These are phyloP conservation scores for Ferrisia virgata DNA, from an alignment of 2,888 invertebrate genomes.

Conservation along the genomic window DNA sequence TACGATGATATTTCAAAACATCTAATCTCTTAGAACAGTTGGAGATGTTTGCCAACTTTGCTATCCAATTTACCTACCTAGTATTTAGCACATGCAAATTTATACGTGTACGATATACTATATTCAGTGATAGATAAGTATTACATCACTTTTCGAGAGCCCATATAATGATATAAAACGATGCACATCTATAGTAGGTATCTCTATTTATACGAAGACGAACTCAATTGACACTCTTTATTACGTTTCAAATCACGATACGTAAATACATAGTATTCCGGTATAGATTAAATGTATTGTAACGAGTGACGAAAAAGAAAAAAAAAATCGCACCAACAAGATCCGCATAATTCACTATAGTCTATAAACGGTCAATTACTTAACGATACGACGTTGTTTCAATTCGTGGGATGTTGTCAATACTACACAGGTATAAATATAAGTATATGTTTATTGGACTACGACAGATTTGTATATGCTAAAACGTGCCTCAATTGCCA, in stretches of 20 bases:
- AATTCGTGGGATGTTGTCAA: constrained; percentile 21
- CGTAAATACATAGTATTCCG: neutral
- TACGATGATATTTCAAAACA: neutral
- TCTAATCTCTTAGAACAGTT: neutral
- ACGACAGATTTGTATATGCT: constrained; percentile 35
- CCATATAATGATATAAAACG: no score
- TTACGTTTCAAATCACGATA: neutral
- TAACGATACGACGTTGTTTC: neutral
- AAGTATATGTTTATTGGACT: constrained; percentile 36
- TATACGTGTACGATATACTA: neutral
- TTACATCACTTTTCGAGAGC: neutral
- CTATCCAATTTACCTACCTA: neutral
- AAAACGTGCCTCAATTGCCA: constrained; percentile 18
- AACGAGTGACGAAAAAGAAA: neutral
- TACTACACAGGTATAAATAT: no score
- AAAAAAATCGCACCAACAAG: neutral
- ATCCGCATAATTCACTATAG: neutral
- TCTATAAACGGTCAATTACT: neutral
- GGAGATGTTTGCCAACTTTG: neutral
- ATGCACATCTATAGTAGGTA: neutral
- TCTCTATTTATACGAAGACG: neutral
- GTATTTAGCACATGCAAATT: constrained; percentile 27
- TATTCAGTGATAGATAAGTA: neutral
- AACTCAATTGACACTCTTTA: neutral
- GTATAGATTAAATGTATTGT: neutral